Evolutionary conservation across 2,113 vertebrate species (phyloP).

Genomic region (Sebastes fasciatus): DNA sequence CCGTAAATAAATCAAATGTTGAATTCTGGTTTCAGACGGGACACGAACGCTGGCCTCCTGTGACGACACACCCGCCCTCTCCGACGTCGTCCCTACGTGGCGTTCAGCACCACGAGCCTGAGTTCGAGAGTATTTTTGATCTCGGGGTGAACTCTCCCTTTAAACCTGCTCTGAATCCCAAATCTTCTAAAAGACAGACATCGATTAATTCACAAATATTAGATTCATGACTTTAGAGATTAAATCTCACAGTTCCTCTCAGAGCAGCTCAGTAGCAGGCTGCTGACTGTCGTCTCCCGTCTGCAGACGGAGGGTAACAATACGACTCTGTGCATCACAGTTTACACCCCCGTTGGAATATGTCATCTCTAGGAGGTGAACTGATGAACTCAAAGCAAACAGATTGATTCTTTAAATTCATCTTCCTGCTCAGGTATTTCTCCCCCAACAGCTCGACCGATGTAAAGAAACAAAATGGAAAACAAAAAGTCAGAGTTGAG

Average conservation of each 20-base stretch:
- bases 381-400: not conserved
- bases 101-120: too few relatives aligned
- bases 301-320: not conserved
- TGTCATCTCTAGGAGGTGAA: not conserved
- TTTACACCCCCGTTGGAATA: not conserved
- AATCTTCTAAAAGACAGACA: not conserved
- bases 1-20: too few relatives aligned
- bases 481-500: slow-evolving; percentile 56
- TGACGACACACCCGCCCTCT: too few relatives aligned
- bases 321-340: not conserved
- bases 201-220: not conserved
- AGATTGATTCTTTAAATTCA: not conserved
- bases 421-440: not conserved
- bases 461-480: slow-evolving; percentile 46
- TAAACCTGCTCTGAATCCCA: not conserved
- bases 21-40: too few relatives aligned
- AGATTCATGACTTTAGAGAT: not conserved
- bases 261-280: not conserved
- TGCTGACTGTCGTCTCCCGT: not conserved
- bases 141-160: not conserved
- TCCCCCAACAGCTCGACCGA: not conserved
- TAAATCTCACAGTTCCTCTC: not conserved
- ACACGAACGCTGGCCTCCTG: too few relatives aligned
- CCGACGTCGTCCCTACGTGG: too few relatives aligned
- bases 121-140: not conserved